These are phyloP conservation scores for Chalcosyrphus nemorum DNA, from an alignment of 2,888 invertebrate species.

Conservation along the genomic window DNA sequence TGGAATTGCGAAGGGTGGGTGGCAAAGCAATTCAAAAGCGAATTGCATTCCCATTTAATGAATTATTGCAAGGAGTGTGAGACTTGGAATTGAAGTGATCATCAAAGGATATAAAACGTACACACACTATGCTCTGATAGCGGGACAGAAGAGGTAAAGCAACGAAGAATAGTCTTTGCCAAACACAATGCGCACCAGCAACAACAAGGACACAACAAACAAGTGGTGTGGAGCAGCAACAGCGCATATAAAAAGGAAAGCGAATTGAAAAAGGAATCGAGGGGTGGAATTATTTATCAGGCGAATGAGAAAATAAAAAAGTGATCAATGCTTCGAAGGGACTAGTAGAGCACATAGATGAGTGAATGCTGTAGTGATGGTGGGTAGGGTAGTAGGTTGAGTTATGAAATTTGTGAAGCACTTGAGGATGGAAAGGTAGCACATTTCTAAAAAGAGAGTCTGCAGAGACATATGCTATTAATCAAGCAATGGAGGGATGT, in stretches of 20 bases:
- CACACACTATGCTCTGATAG: slow-evolving; percentile 14
- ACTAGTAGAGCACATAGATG: too few species aligned
- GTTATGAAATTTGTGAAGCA: not conserved
- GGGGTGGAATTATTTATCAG: slow-evolving; percentile 47
- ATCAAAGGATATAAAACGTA: slow-evolving; percentile 65
- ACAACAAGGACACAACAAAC: slow-evolving; percentile 32
- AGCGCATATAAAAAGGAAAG: slow-evolving; percentile 17
- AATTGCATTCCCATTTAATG: slow-evolving; percentile 70
- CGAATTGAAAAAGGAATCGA: slow-evolving; percentile 38
- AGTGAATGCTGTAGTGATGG: not conserved
- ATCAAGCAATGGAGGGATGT: too few species aligned
- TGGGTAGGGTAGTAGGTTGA: not conserved
- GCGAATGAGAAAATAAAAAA: slow-evolving; percentile 51
- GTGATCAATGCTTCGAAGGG: slow-evolving; percentile 40
- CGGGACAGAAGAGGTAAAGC: not conserved
- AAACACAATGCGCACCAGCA: slow-evolving; percentile 37
- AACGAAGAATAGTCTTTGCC: slow-evolving; percentile 13
- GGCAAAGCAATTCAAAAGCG: slow-evolving; percentile 68
- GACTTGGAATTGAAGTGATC: slow-evolving; percentile 68
- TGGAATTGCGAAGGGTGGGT: too few species aligned
- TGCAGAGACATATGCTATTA: too few species aligned
- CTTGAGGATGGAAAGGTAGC: not conserved
- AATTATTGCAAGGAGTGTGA: slow-evolving; percentile 69
- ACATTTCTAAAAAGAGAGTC: slow-evolving; percentile 1
- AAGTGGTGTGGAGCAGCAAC: slow-evolving; percentile 44